These are phyloP conservation scores for Ctenochaetus hawaiiensis DNA, from an alignment of 2,797 vertebrate genomes.

Conservation along the genomic window DNA sequence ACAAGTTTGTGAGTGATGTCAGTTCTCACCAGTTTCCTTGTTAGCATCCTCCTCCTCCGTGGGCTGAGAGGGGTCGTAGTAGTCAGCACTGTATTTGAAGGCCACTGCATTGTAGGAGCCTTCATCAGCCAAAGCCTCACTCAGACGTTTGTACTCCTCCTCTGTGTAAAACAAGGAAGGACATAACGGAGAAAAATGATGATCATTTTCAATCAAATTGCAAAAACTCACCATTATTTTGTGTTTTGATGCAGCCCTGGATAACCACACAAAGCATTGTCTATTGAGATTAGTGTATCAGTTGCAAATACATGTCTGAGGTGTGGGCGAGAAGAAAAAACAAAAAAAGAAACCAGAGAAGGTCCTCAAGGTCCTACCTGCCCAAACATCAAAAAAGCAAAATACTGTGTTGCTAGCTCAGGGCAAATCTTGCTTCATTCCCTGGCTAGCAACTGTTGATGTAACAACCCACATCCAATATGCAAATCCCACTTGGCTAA, in stretches of 20 bases:
- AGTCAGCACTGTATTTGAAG: constrained; percentile 96
- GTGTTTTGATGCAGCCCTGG: neutral
- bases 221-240: neutral
- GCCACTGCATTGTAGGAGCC: constrained; percentile 94
- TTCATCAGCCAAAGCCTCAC: constrained; percentile 96
- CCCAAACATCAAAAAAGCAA: constrained; percentile 6
- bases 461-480: neutral
- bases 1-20: neutral
- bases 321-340: neutral
- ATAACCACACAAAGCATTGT: neutral
- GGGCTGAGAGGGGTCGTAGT: constrained; percentile 98
- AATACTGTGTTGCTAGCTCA: neutral
- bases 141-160: constrained; percentile 99
- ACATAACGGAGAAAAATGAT: constrained; percentile 1
- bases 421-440: neutral
- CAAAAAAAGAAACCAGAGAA: too few species aligned
- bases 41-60: constrained; percentile 96
- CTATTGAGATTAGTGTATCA: neutral
- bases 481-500: constrained; percentile 7
- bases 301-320: neutral
- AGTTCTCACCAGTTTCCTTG: constrained; percentile 87
- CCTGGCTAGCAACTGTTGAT: constrained; percentile 1
- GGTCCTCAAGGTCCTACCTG: neutral
- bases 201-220: neutral
- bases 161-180: constrained; percentile 86